Evolutionary conservation across 2,888 invertebrate species (phyloP), one percentile per base, ranked within the genome.

Genomic region (Agriopis leucophaearia): DNA sequence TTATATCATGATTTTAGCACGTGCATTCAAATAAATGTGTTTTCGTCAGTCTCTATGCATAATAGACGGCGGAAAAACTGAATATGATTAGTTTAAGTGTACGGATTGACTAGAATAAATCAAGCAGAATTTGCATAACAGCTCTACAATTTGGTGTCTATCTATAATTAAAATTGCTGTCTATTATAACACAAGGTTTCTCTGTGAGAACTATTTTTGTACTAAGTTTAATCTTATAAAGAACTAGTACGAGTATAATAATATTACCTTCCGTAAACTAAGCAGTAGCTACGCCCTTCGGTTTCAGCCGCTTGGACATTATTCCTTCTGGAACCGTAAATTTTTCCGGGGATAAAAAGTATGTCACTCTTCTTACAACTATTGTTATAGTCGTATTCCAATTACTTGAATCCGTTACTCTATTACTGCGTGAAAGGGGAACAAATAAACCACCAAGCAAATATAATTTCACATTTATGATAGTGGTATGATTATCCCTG

Each of bases 1-100:
- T 66, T 66, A 69, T 78, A 80, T 78, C 83, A 83, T 75, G 81
- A 73, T 76, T 73, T 71, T 69, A 74, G 63, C 77, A 76, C 80
- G 79, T 83, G 82, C 72, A 80, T 77, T 65, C 67, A 74, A 77
- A 77, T 79, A 72, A 79, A 76, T 76, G 64, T 74, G 60, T 78
- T 79, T 81, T 80, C 63, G 75, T 72, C 73, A 74, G 74, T 75
- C 70, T 74, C 69, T 72, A 75, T 78, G 76, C 71, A 74, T 75
- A 79, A 75, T 81, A 65, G 73, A 72, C 71, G 59, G 57, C 64
- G 73, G 74, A 79, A 81, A 81, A 80, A 75, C 70, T 69, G 63
- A 76, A 78, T 73, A 72, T 70, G 56, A 74, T 74, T 76, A 70
- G 70, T 69, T 73, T 77, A 55, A 64, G 67, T 69, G 64, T 71